Base-by-base conservation (phyloP, 2,888 invertebrate species). In the Parnassius apollo region DNA sequence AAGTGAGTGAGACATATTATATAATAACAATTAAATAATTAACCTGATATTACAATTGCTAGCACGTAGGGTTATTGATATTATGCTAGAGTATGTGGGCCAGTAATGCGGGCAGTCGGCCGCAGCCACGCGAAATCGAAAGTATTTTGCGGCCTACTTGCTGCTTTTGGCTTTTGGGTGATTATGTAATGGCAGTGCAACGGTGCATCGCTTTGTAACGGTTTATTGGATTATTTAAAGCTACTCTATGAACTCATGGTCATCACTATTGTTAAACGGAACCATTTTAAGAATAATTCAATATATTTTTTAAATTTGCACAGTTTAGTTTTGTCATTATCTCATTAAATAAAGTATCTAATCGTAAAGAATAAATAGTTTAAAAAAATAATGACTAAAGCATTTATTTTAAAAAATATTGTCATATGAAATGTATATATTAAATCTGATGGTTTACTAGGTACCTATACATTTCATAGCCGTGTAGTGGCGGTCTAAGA, bases 111-210 rank as follows among this genome's bases (percentile, higher is more conserved):
- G 70, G 73, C 74, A 74, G 68, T 71, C 66, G 71, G 71, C 64
- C 70, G 65, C 68, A 64, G 66, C 68, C 61, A 61, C 65, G 79
- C 82, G 82, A 85, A 86, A 86, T 80, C 80, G 90, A 86, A 85
- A 86, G 87, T 85, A 76, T 78, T 77, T 74, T 80, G 75, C 81
- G 81, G 77, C 85, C 82, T 79, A 85, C 81, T 76, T 85, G 66
- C 66, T 75, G 74, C 71, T 81, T 83, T 85, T 79, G 79, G 81
- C 71, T 81, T 83, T 85, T 79, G 79, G 81, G 70, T 68, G 61
- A 66, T 87, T 84, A 76, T 71, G 80, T 76, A 81, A 85, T 62
- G 59, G 55, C 64, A 59, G 66, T 77, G 77, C 78, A 77, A 65
- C 68, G 74, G 70, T 73, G 74, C 74, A 73, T 67, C 71, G 68